Conservation (phyloP, 2,797 vertebrate genomes). For the Halcyon badia region DNA sequence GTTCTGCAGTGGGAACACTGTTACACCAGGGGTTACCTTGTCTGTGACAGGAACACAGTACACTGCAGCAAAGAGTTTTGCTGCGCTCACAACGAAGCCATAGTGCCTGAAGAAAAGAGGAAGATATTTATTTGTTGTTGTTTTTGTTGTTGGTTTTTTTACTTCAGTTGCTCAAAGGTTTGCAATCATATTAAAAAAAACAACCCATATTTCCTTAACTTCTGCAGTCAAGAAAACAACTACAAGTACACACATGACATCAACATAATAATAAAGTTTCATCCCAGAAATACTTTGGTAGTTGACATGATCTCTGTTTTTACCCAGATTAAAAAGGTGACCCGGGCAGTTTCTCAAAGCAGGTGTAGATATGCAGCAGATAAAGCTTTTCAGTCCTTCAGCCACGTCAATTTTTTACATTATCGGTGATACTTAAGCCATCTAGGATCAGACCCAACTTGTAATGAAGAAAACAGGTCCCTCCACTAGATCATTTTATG, state of each 20-base stretch:
- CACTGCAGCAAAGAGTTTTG: constrained; percentile 90
- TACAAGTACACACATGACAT: neutral
- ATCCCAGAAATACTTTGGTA: neutral
- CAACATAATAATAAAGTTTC: neutral
- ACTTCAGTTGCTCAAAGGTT: neutral
- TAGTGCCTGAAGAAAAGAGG: constrained; percentile 86
- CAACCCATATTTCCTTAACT: neutral
- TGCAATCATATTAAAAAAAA: neutral
- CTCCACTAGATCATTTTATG: neutral
- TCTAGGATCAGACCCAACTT: neutral
- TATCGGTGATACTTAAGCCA: neutral
- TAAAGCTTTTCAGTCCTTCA: neutral
- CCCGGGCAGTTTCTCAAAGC: neutral
- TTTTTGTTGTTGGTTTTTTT: neutral
- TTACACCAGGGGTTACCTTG: constrained; percentile 77
- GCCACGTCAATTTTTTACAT: neutral
- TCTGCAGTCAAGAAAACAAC: neutral
- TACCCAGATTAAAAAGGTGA: neutral
- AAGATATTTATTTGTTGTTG: neutral
- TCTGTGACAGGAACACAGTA: constrained; percentile 90
- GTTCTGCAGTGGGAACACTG: rapidly evolving
- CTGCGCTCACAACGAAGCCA: constrained; percentile 89
- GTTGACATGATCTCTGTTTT: neutral
- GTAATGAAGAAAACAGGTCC: neutral
- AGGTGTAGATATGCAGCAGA: neutral